Conservation (phyloP, 2,888 invertebrate species). For the Polymixis flavicincta region DNA sequence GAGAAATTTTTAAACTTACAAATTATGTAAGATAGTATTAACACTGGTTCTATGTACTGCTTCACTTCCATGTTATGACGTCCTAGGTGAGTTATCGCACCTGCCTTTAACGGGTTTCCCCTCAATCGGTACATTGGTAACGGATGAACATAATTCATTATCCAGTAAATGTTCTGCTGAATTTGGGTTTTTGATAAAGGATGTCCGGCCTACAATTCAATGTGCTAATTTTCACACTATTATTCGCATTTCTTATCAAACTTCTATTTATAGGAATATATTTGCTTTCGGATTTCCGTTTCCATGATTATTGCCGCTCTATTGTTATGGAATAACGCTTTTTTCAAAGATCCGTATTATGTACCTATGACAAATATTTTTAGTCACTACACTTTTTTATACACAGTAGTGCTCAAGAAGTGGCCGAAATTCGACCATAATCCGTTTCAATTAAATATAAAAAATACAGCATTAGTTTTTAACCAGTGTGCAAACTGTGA, state of each 20-base stretch:
- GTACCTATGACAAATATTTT: neutral
- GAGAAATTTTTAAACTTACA: too few species aligned
- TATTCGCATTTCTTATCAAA: slow-evolving; percentile 42
- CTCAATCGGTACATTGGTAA: slow-evolving; percentile 76
- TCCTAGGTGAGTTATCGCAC: slow-evolving; percentile 34
- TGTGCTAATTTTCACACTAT: slow-evolving; percentile 40
- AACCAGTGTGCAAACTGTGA: too few species aligned
- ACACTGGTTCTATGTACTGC: slow-evolving; percentile 3
- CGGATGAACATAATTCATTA: slow-evolving; percentile 77
- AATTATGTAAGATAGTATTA: too few species aligned
- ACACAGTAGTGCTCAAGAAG: too few species aligned
- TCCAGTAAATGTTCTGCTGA: slow-evolving; percentile 64
- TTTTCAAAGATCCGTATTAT: slow-evolving; percentile 17
- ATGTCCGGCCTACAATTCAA: slow-evolving; percentile 74
- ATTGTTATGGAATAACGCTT: slow-evolving; percentile 13
- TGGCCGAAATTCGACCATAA: too few species aligned
- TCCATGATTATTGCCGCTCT: slow-evolving; percentile 20
- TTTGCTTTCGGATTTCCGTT: slow-evolving; percentile 25
- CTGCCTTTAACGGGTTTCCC: slow-evolving; percentile 72
- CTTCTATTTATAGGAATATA: slow-evolving; percentile 38
- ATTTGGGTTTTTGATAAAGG: slow-evolving; percentile 66
- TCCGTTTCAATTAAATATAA: too few species aligned
- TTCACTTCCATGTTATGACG: slow-evolving; percentile 38
- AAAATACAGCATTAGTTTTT: too few species aligned
- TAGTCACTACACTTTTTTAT: neutral